These are phyloP conservation scores for Eustalomyia histrio DNA, from an alignment of 2,888 invertebrate species.

Conservation along the genomic window DNA sequence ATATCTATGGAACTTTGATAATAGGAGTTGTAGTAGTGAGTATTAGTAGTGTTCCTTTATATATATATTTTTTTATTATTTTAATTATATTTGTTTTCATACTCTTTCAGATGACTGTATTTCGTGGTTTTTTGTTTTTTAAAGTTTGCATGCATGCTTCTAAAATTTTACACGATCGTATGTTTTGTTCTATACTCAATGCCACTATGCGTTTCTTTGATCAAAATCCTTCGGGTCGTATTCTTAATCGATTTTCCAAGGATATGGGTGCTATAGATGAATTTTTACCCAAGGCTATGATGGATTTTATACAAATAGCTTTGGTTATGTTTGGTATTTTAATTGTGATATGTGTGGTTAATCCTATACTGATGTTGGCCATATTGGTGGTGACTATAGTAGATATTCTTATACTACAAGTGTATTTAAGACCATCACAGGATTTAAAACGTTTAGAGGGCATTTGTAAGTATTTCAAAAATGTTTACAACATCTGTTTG, in stretches of 20 bases:
- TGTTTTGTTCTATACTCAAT: slow-evolving; percentile 89
- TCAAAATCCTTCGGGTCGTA: slow-evolving; percentile 87
- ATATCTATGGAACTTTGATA: slow-evolving; percentile 78
- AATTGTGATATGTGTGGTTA: slow-evolving; percentile 85
- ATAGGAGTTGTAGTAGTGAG: slow-evolving; percentile 76
- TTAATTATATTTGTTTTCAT: neutral
- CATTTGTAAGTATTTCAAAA: slow-evolving; percentile 81
- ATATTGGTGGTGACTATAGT: slow-evolving; percentile 83
- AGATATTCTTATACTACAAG: slow-evolving; percentile 83
- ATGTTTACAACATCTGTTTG: neutral
- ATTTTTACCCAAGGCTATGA: slow-evolving; percentile 80
- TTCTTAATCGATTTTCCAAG: slow-evolving; percentile 88
- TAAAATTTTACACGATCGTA: slow-evolving; percentile 88
- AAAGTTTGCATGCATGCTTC: slow-evolving; percentile 88
- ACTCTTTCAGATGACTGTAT: slow-evolving; percentile 79
- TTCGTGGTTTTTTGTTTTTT: slow-evolving; percentile 86
- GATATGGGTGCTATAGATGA: slow-evolving; percentile 85
- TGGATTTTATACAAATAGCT: slow-evolving; percentile 81
- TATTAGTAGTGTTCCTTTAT: neutral
- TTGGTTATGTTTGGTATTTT: slow-evolving; percentile 86
- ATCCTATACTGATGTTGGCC: slow-evolving; percentile 85
- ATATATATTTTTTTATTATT: slow-evolving; percentile 2
- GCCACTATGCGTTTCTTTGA: slow-evolving; percentile 93
- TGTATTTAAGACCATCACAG: slow-evolving; percentile 87
- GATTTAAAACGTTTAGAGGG: slow-evolving; percentile 87